Percentiles rank a stretch among this genome's conserved stretches.
phyloP scores from a whole-genome alignment of 2,888 invertebrate species.

The Xylota sylvarum region DNA sequence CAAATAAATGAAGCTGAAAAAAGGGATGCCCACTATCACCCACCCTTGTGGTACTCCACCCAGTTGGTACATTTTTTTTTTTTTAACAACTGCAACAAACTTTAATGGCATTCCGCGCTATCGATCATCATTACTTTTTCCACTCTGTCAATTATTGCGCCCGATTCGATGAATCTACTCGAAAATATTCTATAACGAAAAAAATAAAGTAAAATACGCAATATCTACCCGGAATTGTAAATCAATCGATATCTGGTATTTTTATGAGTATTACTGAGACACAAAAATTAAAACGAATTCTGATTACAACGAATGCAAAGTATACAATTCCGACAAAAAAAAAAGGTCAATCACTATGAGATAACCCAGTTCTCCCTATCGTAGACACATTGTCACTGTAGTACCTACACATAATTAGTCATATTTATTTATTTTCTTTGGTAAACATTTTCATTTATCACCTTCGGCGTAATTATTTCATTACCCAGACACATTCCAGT shows the following conservation, averaged over 20 bases:
- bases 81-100: neutral
- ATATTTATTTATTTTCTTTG: neutral
- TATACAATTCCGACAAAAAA: constrained; percentile 8
- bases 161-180: neutral
- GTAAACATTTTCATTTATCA: constrained; percentile 50
- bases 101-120: neutral
- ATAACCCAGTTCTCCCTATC: constrained; percentile 63
- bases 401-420: constrained; percentile 9
- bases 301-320: constrained; percentile 22
- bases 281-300: constrained; percentile 13
- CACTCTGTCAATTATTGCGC: neutral
- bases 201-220: neutral
- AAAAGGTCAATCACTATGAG: constrained; percentile 68
- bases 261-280: constrained; percentile 8
- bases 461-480: constrained; percentile 43
- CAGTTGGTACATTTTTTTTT: no score
- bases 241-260: constrained; percentile 27
- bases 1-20: neutral
- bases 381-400: constrained; percentile 22
- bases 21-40: neutral
- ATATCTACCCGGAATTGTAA: neutral
- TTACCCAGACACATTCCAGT: constrained; percentile 12
- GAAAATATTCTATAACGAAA: neutral
- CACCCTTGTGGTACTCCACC: neutral
- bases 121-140: neutral